A percentile compares a stretch with the other conserved stretches of the same genome.
phyloP scores from a whole-genome alignment of 2,888 invertebrate species.

The Platycheirus rosarum region DNA sequence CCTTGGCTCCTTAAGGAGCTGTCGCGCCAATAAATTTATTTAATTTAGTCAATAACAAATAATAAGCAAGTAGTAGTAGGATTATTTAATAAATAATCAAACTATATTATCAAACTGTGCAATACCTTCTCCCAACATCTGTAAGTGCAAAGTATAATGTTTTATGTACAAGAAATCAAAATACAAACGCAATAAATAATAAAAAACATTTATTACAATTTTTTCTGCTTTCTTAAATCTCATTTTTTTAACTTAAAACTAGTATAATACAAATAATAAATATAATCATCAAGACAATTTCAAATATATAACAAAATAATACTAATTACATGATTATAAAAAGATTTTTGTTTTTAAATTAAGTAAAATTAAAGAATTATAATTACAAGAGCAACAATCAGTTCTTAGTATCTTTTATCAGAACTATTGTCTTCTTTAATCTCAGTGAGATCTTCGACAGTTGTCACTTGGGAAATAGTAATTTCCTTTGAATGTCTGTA shows the following conservation, averaged over 20 bases:
- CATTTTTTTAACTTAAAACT: conserved; percentile 27
- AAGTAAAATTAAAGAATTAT: conserved; percentile 29
- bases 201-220: conserved; percentile 55
- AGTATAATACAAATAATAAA: conserved; percentile 47
- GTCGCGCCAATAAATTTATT: too few species aligned
- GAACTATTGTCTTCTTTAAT: conserved; percentile 67
- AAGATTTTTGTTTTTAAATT: conserved; percentile 30
- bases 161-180: conserved; percentile 36
- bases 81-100: too few species aligned
- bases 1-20: too few species aligned
- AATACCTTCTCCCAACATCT: conserved; percentile 7
- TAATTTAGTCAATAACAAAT: too few species aligned
- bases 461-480: conserved; percentile 78
- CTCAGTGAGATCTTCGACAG: conserved; percentile 75
- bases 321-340: conserved; percentile 46
- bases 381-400: conserved; percentile 35
- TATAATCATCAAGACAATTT: conserved; percentile 6
- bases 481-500: conserved; percentile 77
- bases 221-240: background rate
- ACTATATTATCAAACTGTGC: too few species aligned
- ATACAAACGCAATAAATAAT: conserved; percentile 62
- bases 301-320: conserved; percentile 35
- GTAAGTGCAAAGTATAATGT: conserved; percentile 29
- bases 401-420: conserved; percentile 56
- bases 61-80: too few species aligned